These are phyloP conservation scores for Myrmecophaga tridactyla DNA, from an alignment of 2,113 vertebrate species.

Conservation along the genomic window DNA sequence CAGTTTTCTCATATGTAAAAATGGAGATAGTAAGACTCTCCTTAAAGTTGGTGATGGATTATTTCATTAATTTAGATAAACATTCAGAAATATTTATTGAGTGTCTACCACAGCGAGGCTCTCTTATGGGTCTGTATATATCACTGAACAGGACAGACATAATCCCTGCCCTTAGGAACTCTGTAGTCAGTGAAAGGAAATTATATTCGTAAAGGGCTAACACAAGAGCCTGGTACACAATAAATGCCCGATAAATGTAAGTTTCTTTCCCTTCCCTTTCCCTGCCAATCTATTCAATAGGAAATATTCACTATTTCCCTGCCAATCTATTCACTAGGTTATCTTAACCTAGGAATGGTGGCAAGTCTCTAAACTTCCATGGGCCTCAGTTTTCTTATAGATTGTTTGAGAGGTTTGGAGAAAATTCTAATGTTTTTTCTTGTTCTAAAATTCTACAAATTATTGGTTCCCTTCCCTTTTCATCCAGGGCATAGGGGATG, in stretches of 20 bases:
- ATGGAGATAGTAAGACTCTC: not conserved
- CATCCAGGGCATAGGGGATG: not conserved
- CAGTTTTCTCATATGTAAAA: constrained; percentile 27
- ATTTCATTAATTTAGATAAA: not conserved
- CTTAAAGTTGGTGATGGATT: not conserved
- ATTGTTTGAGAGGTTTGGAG: not conserved
- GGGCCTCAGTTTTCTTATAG: not conserved
- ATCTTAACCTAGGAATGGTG: not conserved
- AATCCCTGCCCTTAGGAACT: not conserved
- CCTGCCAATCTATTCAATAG: not conserved
- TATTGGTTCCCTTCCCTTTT: not conserved
- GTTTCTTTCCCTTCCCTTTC: not conserved
- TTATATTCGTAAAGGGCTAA: not conserved
- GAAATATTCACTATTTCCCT: too few relatives aligned
- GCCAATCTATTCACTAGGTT: not conserved
- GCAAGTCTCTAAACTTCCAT: constrained; percentile 25
- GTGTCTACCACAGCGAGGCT: not conserved
- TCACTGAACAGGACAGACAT: not conserved
- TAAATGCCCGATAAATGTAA: not conserved
- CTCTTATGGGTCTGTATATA: not conserved
- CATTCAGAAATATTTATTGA: not conserved
- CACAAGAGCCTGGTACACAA: not conserved
- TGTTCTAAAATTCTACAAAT: not conserved
- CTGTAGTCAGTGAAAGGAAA: not conserved
- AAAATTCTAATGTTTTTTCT: not conserved